Percentiles rank a stretch among this genome's conserved stretches.
phyloP scores from a whole-genome alignment of 2,797 vertebrate species.

The Sebastes trivittatus region DNA sequence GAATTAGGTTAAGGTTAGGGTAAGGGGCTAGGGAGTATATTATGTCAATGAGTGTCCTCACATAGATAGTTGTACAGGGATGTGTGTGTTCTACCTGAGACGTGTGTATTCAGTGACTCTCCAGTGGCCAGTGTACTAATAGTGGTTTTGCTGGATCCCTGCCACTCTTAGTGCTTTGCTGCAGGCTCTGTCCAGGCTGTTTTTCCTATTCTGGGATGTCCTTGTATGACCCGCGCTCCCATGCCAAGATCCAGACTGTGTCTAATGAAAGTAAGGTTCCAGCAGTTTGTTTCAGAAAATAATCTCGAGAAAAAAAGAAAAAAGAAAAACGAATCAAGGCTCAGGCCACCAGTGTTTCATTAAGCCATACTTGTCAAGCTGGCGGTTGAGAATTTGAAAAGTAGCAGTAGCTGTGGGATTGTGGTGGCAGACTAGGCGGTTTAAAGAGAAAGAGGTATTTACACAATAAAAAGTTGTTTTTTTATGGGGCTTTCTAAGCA shows the following conservation, averaged over 20 bases:
- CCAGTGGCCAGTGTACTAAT: too few relatives aligned
- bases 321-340: conserved; percentile 16
- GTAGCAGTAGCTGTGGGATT: conserved; percentile 51
- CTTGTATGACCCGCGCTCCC: conserved; percentile 70
- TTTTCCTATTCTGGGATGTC: conserved; percentile 83
- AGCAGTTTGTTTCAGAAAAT: conserved; percentile 66
- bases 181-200: conserved; percentile 75
- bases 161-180: conserved; percentile 72
- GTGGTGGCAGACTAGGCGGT: conserved; percentile 4
- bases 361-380: conserved; percentile 54
- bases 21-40: too few relatives aligned
- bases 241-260: conserved; percentile 78
- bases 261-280: conserved; percentile 78
- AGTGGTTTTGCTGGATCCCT: conserved; percentile 69
- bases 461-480: not conserved
- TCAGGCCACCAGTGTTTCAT: conserved; percentile 48
- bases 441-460: conserved; percentile 17
- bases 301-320: not conserved
- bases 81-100: not conserved
- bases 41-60: not conserved
- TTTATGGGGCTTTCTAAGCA: not conserved
- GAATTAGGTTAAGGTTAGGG: not conserved
- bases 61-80: not conserved
- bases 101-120: too few relatives aligned
- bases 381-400: conserved; percentile 48